Evolutionary conservation across 2,888 invertebrate species (phyloP), one percentile per base, ranked within the genome.

Genomic region (Lepeophtheirus nordmannii): DNA sequence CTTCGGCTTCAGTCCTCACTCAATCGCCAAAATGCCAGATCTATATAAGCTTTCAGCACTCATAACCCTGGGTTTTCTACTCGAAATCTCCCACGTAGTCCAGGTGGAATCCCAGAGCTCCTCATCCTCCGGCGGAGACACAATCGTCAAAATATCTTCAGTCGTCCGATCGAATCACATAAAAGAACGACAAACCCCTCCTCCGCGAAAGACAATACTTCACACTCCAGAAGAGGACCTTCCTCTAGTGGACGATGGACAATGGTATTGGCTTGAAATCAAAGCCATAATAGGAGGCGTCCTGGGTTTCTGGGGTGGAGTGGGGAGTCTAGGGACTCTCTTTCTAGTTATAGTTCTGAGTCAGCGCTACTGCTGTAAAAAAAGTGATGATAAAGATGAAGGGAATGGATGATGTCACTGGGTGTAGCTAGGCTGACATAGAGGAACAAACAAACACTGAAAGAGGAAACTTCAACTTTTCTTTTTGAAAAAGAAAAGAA

Each of bases 301-400:
- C 17, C 60, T 66, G 30, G 66, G 66, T n/a, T 66, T 66, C 40
- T 66, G 66, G 66, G 66, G 66, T 17, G 66, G 66, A 7, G 66
- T 66, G n/a, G 66, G 66, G 14, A 38, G 58, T 37, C 40, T 66
- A 17, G 66, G 66, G n/a, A 61, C 66, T 30, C 20, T 66, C 39
- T 66, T 66, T 59, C 53, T 66, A 10, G 60, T 66, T 17, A 61
- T 66, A 12, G 58, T 66, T 12, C 40, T 66, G 17, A 22, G 53
- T 11, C 66, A 66, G 23, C 58, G 59, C 3, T 66, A 66, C 58
- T 66, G 66, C 46, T 66, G 66, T 41, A 46, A 53, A 63, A 56
- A 63, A 22, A 22, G 14, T 12, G 63, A 63, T 53, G 62, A 39
- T 38, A 63, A 63, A 56, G 63, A 63, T 23, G 61, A 61, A 14